Evolutionary conservation across 2,113 vertebrate species (phyloP), one percentile per base, ranked within the genome.

Genomic region (Pseudorhombus dupliciocellatus): DNA sequence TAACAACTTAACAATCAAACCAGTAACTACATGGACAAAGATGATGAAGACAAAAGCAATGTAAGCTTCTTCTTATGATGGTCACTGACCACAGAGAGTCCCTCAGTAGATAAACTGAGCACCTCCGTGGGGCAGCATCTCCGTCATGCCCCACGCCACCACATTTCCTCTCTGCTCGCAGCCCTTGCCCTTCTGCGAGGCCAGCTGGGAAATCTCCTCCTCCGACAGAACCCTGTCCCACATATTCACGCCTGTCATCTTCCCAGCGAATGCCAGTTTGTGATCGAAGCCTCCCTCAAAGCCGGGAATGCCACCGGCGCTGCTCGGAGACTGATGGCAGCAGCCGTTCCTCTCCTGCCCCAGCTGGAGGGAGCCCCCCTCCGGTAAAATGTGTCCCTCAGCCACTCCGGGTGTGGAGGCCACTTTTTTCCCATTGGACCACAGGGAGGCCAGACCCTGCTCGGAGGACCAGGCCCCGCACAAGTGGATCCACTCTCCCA

Each of bases 181-280:
- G 1, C 94, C 83, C 1, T 91, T 84, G 0, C 91, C 93, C 0
- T 78, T 73, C 0, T 1, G 20, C 82, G 50, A 18, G 81, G 92
- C 90, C 64, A 90, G 84, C 2, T 75, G 87, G 0, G 70, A 73
- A 34, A 98, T 94, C 89, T 97, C 94, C 0, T 91, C 73, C 1
- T 85, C 67, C 0, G 89, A 87, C 69, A 99, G 94, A 66, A 95
- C 93, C 1, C 77, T 80, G 86, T 97, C 93, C 98, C 98, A 99
- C 87, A 96, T 73, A 83, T 99, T 99, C 65, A 99, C 96, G 34
- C 94, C 97, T 0, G 96, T 97, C 90, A 99, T 91, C 85, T 94
- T 97, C 52, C 98, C 98, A 0, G 94, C 91, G 70, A 98, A 99
- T 8, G 95, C 94, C 61, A 95, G 82, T 2, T 94, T 89, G 12